Evolutionary conservation across 2,113 vertebrate genomes (phyloP).

Genomic region (Nyctibius bracteatus): DNA sequence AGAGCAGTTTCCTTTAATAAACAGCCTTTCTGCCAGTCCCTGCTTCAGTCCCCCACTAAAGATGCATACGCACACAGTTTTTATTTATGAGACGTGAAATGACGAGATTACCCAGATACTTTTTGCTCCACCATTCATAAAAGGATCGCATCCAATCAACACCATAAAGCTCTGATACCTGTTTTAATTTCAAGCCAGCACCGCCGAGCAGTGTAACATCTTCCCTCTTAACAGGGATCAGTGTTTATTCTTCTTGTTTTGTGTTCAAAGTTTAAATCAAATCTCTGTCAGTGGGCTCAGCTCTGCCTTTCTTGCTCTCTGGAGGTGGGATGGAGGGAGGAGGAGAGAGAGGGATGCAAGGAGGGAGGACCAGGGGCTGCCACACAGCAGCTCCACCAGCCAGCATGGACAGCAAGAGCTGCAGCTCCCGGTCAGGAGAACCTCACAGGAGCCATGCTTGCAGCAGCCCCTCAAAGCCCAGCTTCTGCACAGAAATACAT

Average conservation of each 20-base stretch:
- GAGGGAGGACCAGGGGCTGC: not conserved
- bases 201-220: not conserved
- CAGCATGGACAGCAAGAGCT: accelerated
- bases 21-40: not conserved
- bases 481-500: not conserved
- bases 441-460: accelerated
- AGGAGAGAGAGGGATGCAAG: not conserved
- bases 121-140: not conserved
- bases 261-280: not conserved
- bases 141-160: not conserved
- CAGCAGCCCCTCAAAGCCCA: not conserved
- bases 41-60: not conserved
- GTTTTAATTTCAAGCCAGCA: not conserved
- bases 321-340: not conserved
- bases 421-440: not conserved
- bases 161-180: not conserved
- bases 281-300: not conserved
- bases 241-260: not conserved
- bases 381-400: not conserved
- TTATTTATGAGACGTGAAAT: not conserved
- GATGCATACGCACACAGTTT: not conserved
- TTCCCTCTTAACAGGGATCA: not conserved
- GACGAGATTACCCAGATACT: not conserved
- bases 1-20: not conserved
- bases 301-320: not conserved